Evolutionary conservation across 2,113 vertebrate species (phyloP), one percentile per base, ranked within the genome.

Genomic region (Oryzias woworae): DNA sequence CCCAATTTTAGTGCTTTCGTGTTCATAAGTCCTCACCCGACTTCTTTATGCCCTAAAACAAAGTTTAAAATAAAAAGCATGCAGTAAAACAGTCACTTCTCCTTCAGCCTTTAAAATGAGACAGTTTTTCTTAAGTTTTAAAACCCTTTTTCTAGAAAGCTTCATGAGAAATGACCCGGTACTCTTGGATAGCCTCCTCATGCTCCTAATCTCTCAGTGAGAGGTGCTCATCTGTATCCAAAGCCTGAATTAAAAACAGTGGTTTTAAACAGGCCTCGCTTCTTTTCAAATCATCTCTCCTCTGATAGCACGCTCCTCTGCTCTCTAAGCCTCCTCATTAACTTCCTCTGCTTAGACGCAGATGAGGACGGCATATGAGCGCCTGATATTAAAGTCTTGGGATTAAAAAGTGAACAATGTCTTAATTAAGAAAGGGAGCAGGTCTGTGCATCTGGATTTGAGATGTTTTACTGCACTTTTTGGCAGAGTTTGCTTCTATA

Each of bases 201-300:
- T 85, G 75, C 41, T 66, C 81, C 57, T 81, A 90, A 91, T 92
- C 89, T 87, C 82, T 73, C 84, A 85, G 73, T 83, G 68, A 75
- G 80, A 87, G 81, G 79, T 87, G 81, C 84, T 91, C 89, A 85
- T 88, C 89, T 91, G 89, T 87, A 87, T 91, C 89, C 84, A 85
- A 78, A 62, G 68, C 79, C 76, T 81, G 87, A 92, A 91, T 93
- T 81, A 90, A 92, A 86, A 91, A 83, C 81, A 82, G 58, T 46
- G 69, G 68, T 66, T 83, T 80, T 81, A 86, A 78, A 53, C 58
- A 23, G 67, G 71, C 82, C 80, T 53, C 60, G 73, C 69, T 77
- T 84, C 81, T 57, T 87, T 85, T 76, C 50, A 89, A 87, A 81
- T 89, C 86, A 80, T 85, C 82, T 78, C 82, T 75, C 76, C 10